Evolutionary conservation across 2,797 vertebrate genomes (phyloP).

Genomic region (Cyclura pinguis): DNA sequence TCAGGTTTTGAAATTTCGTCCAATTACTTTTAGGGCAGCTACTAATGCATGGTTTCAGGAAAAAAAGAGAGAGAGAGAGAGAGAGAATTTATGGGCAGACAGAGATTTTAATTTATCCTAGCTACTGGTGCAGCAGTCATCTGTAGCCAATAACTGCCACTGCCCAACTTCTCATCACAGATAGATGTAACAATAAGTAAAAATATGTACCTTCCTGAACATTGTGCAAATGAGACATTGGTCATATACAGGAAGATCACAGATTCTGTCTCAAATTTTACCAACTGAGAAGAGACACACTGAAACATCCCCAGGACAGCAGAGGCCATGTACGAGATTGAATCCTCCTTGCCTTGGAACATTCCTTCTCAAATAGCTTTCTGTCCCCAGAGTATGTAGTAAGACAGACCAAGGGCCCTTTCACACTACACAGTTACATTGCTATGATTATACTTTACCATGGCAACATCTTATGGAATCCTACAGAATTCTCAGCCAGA

Average conservation of each 20-base stretch:
- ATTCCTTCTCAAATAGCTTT: neutral
- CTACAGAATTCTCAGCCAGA: too few species aligned
- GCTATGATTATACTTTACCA: too few species aligned
- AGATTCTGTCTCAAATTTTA: neutral
- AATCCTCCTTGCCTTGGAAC: neutral
- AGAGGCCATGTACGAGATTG: neutral
- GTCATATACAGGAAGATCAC: neutral
- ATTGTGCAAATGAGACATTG: neutral
- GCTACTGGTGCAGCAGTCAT: slow-evolving; percentile 18
- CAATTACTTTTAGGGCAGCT: slow-evolving; percentile 48
- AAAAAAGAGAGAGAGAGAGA: neutral
- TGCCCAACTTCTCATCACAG: neutral
- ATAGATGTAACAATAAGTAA: neutral
- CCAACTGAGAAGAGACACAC: neutral
- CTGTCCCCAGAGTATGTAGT: neutral
- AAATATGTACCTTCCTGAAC: neutral
- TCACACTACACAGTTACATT: too few species aligned
- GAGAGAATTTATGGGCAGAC: slow-evolving; percentile 26
- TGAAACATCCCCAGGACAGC: neutral
- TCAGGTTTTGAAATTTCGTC: slow-evolving; percentile 25
- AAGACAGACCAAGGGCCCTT: neutral
- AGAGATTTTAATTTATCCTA: slow-evolving; percentile 38
- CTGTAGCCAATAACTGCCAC: slow-evolving; percentile 33
- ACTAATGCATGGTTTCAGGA: slow-evolving; percentile 41
- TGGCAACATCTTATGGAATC: too few species aligned